Evolutionary conservation across 1,140 invertebrate species (phyloP), one percentile per base, ranked within the genome.

Genomic region (Procambarus virginalis): DNA sequence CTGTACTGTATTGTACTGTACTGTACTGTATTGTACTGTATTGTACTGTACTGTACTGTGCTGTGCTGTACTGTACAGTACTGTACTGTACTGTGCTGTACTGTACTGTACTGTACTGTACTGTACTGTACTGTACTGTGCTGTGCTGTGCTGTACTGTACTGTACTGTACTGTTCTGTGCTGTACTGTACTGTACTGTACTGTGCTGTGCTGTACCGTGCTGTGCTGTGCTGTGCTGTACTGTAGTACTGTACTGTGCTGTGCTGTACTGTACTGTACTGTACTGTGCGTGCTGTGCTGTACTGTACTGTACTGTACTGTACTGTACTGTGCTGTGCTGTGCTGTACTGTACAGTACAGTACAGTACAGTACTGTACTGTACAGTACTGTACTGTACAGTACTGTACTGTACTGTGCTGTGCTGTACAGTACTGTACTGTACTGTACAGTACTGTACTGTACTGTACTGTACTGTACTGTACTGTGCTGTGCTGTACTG

Each of bases 1-100:
- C 88, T 91, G 89, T 80, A 91, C 49, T 91, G 88, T 91, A 79
- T 75, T 91, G 89, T 82, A 64, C 89, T 91, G 83, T 84, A 81
- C 79, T 91, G 86, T 91, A 60, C 88, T 78, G 80, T 91, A 79
- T 46, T 73, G 80, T 91, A 79, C 88, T 91, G 88, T 91, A 79
- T 75, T 91, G 87, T 58, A 91, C 88, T 91, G 88, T 86, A 22
- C 88, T 91, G 89, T 82, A 80, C 88, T 91, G 90, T 68, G 73
- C 55, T 91, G 46, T 87, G 68, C 88, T 91, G 89, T 80, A 49
- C 75, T 91, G 88, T 91, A 79, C 75, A 91, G 89, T 82, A 81
- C 89, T 91, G 83, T 84, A 81, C 79, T 91, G 86, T 91, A 34
- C 88, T 78, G 80, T 86, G 60, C 88, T 73, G 80, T 91, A 79